A percentile compares a stretch with the other conserved stretches of the same genome.
These are phyloP conservation scores for Drosophila ercepeae DNA, from an alignment of 1,140 invertebrate species.

Conservation along the genomic window DNA sequence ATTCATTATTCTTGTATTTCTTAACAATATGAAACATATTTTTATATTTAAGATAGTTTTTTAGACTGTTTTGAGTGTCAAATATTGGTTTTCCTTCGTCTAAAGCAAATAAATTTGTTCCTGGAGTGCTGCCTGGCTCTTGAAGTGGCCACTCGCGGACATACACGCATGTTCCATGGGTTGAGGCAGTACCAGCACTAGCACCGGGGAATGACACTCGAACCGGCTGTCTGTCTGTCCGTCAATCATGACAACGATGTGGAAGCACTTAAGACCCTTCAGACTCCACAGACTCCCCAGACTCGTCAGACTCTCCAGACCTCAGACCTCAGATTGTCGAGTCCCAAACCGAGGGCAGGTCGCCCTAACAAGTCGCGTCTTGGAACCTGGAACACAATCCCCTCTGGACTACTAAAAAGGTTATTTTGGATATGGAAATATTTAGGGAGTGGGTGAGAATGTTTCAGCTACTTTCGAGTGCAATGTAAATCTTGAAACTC, in stretches of 20 bases:
- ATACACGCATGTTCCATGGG: slow-evolving; percentile 31
- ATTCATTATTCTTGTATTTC: no score
- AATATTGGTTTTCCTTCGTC: slow-evolving; percentile 11
- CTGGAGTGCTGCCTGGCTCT: slow-evolving; percentile 46
- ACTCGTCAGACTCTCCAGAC: no score
- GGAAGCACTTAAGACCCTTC: slow-evolving; percentile 22
- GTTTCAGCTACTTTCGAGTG: no score
- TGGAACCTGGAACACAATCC: not conserved
- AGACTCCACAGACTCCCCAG: slow-evolving; percentile 11
- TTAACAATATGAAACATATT: no score
- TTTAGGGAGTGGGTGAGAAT: no score
- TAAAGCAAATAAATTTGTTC: slow-evolving; percentile 47
- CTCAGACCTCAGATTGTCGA: not conserved
- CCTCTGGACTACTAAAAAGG: no score
- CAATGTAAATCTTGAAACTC: no score
- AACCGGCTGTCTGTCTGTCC: slow-evolving; percentile 50
- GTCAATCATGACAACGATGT: slow-evolving; percentile 52
- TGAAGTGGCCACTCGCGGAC: slow-evolving; percentile 45
- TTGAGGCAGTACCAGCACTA: not conserved
- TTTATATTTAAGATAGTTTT: no score
- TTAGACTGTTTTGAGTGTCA: slow-evolving; percentile 5
- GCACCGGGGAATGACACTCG: slow-evolving; percentile 43
- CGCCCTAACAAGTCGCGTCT: slow-evolving; percentile 8
- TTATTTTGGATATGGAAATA: no score
- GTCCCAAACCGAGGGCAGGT: not conserved